A percentile compares a stretch with the other conserved stretches of the same genome.
Evolutionary conservation across 2,888 invertebrate genomes (phyloP).

Genomic region (Byasa hedistus): DNA sequence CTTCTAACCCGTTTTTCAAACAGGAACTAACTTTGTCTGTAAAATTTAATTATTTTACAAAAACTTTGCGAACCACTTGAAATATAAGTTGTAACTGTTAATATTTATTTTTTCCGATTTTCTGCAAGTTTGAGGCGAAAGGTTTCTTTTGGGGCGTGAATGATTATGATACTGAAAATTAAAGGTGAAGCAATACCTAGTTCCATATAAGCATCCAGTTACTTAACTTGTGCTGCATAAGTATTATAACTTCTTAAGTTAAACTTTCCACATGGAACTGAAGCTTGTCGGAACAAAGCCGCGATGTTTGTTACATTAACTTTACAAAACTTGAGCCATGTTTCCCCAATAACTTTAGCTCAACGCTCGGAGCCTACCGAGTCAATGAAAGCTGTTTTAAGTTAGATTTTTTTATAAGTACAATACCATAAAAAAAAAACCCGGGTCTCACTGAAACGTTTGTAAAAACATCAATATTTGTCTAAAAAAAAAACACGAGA

Average conservation of each 20-base stretch:
- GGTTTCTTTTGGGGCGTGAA: background rate
- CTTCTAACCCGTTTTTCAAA: too few species aligned
- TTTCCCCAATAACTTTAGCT: slow-evolving; percentile 6
- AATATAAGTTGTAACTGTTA: too few species aligned
- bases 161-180: background rate
- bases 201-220: background rate
- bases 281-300: slow-evolving; percentile 15
- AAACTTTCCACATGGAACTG: slow-evolving; percentile 8
- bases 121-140: background rate
- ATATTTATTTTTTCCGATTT: too few species aligned
- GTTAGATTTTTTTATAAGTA: background rate
- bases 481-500: too few species aligned
- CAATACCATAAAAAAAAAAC: background rate
- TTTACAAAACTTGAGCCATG: slow-evolving; percentile 9
- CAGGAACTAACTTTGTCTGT: too few species aligned
- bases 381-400: background rate
- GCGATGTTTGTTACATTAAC: slow-evolving; percentile 12
- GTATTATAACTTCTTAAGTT: background rate
- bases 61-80: too few species aligned
- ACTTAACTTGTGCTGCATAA: background rate
- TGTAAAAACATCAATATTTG: too few species aligned
- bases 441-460: background rate
- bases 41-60: too few species aligned
- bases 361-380: background rate
- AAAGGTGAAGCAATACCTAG: background rate